These are phyloP conservation scores for Notodonta ziczac DNA, from an alignment of 2,888 invertebrate species.

Conservation along the genomic window DNA sequence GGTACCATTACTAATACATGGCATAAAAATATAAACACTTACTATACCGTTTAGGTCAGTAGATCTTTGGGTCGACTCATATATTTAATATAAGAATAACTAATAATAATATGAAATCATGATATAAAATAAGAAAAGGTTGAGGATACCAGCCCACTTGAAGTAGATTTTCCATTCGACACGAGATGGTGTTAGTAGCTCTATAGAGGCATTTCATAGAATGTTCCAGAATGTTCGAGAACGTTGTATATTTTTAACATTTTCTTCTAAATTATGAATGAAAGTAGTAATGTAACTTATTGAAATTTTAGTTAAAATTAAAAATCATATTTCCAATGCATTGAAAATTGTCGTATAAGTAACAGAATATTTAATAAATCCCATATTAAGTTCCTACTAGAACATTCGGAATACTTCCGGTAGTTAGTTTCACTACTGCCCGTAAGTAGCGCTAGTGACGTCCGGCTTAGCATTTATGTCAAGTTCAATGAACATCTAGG, in stretches of 20 bases:
- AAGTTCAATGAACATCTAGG: conserved; percentile 26
- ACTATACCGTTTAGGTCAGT: too few species aligned
- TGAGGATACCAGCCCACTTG: conserved; percentile 31
- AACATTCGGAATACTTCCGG: conserved; percentile 69
- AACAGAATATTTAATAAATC: conserved; percentile 24
- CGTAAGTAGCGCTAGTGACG: conserved; percentile 52
- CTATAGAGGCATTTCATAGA: conserved; percentile 35
- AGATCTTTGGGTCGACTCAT: too few species aligned
- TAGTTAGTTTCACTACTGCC: conserved; percentile 45
- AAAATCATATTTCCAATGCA: conserved; percentile 1
- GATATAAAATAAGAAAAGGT: conserved; percentile 48
- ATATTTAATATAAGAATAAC: too few species aligned
- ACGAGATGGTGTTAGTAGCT: conserved; percentile 42
- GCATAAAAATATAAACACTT: too few species aligned
- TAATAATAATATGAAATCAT: too few species aligned
- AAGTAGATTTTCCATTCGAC: conserved; percentile 44
- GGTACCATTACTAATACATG: too few species aligned
- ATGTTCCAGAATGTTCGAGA: conserved; percentile 64
- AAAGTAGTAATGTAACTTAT: conserved; percentile 18
- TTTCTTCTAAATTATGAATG: conserved; percentile 28
- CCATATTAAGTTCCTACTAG: conserved; percentile 47
- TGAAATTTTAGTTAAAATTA: not conserved
- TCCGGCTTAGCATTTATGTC: conserved; percentile 52
- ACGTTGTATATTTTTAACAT: conserved; percentile 11
- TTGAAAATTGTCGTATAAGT: conserved; percentile 21